Evolutionary conservation across 2,888 invertebrate species (phyloP), one percentile per base, ranked within the genome.

Genomic region (Andrena chrysosceles): DNA sequence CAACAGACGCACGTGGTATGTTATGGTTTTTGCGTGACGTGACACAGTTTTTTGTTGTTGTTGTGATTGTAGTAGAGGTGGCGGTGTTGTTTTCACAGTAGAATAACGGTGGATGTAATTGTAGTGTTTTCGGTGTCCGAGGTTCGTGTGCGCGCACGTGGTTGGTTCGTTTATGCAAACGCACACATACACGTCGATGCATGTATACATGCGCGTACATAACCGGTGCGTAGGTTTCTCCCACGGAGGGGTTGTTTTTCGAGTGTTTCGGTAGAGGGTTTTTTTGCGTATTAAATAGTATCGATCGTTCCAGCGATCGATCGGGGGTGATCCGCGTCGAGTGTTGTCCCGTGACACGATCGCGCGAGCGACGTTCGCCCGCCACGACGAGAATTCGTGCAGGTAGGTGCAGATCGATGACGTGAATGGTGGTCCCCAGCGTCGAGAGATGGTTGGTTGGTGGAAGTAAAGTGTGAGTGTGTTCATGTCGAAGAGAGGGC

Each of bases 1-100:
- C 93, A 93, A 93, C 91, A 93, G 91, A 93, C 90, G 91, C 90
- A 91, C 91, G 91, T 90, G 88, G 90, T 89, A 92, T 91, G 91
- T 91, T 92, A 92, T 91, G 86, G 81, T 88, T 89, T 87, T 87
- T 87, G 89, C 87, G 83, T 87, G 87, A 88, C 83, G 85, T 81
- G 86, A 86, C 77, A 87, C 60, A 75, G 82, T 87, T 70, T 87
- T 84, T 86, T 75, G 63, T 71, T 54, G 82, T 71, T 54, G 82
- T 77, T 48, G 73, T 70, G n/a, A 73, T 62, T 48, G 78, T 71
- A 52, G 73, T 59, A 26, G 77, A 49, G 7, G 29, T 63, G 13
- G 48, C 26, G 33, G 23, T 35, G 23, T 82, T 63, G 56, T 56
- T 56, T 73, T 67, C 23, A 33, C 31, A 54, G 74, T 63, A 69